Base-by-base conservation (phyloP, 2,888 invertebrate genomes). In the Drosophila paramelanica region DNA sequence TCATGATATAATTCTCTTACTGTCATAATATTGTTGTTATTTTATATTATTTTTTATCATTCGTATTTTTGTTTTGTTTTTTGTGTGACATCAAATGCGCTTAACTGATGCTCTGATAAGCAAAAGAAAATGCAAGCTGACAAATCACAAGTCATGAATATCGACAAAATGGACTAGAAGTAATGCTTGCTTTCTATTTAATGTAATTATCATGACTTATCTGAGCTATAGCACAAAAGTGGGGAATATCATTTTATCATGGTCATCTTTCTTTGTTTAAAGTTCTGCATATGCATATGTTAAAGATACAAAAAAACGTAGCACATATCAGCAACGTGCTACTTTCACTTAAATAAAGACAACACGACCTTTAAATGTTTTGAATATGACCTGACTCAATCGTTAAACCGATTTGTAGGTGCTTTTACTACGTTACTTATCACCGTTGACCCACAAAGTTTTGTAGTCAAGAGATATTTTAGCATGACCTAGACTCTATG, bases 71-170 rank as follows among this genome's bases (percentile, higher is more conserved):
- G 10, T 55, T 49, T 13, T 65, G 38, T 55, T 17, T 23, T 20
- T 64, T 46, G 43, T 46, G 57, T 62, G 77, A 51, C 69, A 79
- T 66, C 72, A 72, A 79, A 78, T 72, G 72, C 66, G 68, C 79
- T 81, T 74, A 69, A 69, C 75, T 79, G 75, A 72, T 67, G 69
- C 56, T 46, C 42, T 36, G 36, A 60, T 53, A 67, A 52, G 57
- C 25, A 57, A 47, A 36, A 33, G 33, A 70, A 58, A 67, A 67
- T 69, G 59, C 61, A 70, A 61, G 23, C 46, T 55, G 31, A 52
- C 43, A 59, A 31, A 60, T 46, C 14, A 17, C 50, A 53, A 70
- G 62, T 76, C 72, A 73, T 76, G 39, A 57, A 41, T 47, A 41
- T 52, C 38, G 51, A 31, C 46, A 47, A 60, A 61, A 42, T 57